A percentile compares a stretch with the other conserved stretches of the same genome.
These are phyloP conservation scores for Gyps fulvus DNA, from an alignment of 2,113 vertebrate genomes.

Conservation along the genomic window DNA sequence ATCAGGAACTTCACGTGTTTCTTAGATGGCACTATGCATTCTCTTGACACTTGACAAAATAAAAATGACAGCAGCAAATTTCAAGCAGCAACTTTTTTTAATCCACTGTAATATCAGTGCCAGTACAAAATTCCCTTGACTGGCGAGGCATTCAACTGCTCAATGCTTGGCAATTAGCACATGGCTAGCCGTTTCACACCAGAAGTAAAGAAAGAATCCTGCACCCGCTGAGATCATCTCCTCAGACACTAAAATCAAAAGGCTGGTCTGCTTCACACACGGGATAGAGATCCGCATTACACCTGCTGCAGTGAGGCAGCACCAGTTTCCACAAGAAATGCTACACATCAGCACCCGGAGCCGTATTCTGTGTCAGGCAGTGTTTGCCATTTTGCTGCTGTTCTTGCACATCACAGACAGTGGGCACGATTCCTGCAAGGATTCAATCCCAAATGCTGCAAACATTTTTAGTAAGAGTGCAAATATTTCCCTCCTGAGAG, in stretches of 20 bases:
- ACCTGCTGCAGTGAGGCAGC: background rate
- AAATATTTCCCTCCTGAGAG: background rate
- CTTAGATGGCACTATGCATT: background rate
- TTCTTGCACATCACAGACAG: background rate
- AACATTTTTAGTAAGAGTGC: background rate
- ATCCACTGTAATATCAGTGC: background rate
- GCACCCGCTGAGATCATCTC: background rate
- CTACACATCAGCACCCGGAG: fast-evolving
- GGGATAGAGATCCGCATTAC: fast-evolving
- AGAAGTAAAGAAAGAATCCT: background rate
- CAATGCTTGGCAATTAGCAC: background rate
- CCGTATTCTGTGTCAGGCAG: background rate
- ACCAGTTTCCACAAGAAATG: background rate
- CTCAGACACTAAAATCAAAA: background rate
- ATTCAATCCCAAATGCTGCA: background rate
- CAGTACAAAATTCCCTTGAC: background rate
- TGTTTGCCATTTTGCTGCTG: background rate
- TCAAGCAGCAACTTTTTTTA: background rate
- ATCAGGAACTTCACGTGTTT: background rate
- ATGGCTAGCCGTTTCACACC: fast-evolving
- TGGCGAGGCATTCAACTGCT: background rate
- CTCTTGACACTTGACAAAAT: background rate
- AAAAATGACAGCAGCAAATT: background rate
- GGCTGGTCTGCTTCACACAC: background rate
- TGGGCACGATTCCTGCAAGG: background rate